phyloP scores from a whole-genome alignment of 2,113 vertebrate species.

The Serinus canaria region DNA sequence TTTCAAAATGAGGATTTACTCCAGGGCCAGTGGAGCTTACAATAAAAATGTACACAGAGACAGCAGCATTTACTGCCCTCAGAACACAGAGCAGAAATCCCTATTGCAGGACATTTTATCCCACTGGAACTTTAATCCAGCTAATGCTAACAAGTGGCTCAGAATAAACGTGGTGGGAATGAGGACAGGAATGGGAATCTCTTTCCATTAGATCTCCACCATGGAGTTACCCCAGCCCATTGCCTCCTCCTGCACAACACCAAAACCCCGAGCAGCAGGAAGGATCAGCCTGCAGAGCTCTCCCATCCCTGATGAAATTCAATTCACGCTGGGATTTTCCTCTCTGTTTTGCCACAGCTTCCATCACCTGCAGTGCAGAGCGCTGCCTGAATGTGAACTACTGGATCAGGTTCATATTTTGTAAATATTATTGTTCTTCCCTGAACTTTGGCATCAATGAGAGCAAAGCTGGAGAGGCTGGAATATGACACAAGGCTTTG shows the following conservation, averaged over 20 bases:
- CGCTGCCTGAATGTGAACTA: not conserved
- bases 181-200: not conserved
- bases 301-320: not conserved
- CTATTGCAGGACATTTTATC: not conserved
- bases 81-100: not conserved
- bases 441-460: constrained; percentile 20
- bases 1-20: not conserved
- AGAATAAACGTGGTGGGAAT: not conserved
- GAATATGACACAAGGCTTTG: not conserved
- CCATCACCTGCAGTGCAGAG: not conserved
- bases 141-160: not conserved
- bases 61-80: not conserved
- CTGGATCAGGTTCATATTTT: constrained; percentile 43
- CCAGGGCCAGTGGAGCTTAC: not conserved
- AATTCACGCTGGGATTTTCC: not conserved
- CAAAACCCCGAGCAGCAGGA: not conserved
- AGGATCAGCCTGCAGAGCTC: not conserved
- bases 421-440: constrained; percentile 48
- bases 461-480: not conserved
- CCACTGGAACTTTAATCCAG: not conserved
- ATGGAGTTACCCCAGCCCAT: accelerated
- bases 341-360: not conserved
- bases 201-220: not conserved
- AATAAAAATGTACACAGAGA: not conserved
- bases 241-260: not conserved